These are phyloP conservation scores for Neocrepidodera transversa DNA, from an alignment of 2,888 invertebrate species.

Conservation along the genomic window DNA sequence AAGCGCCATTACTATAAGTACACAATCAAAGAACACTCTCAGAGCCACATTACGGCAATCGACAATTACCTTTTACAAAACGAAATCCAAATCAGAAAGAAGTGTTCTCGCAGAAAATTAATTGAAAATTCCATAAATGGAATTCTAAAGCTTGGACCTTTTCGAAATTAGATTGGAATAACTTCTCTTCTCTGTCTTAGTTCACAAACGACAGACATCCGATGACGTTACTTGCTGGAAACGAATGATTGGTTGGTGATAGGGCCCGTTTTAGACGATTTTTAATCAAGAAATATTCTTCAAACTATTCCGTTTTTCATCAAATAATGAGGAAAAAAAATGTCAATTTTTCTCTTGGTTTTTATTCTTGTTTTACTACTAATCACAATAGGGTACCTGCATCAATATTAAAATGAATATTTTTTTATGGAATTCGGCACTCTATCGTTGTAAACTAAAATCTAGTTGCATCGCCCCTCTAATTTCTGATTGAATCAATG, in stretches of 20 bases:
- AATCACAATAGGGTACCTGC: too few relatives aligned
- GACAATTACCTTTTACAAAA: slow-evolving; percentile 23
- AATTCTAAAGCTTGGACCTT: slow-evolving; percentile 16
- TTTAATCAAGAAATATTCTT: background rate
- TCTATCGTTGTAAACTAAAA: too few relatives aligned
- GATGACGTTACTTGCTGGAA: background rate
- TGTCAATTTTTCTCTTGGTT: too few relatives aligned
- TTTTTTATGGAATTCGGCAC: too few relatives aligned
- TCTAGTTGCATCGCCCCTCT: too few relatives aligned
- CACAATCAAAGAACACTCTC: background rate
- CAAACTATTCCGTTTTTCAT: too few relatives aligned
- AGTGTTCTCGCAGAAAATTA: slow-evolving; percentile 24
- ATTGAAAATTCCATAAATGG: slow-evolving; percentile 32
- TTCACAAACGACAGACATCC: slow-evolving; percentile 1
- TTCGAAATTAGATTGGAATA: slow-evolving; percentile 27
- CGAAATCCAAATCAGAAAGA: slow-evolving; percentile 4
- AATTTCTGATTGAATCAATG: too few relatives aligned
- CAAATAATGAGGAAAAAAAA: too few relatives aligned
- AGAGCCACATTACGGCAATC: background rate
- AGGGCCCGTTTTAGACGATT: background rate
- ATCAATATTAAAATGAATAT: too few relatives aligned
- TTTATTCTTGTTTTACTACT: too few relatives aligned
- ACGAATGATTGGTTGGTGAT: slow-evolving; percentile 1
- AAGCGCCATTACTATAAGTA: slow-evolving; percentile 14
- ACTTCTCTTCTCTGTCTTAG: slow-evolving; percentile 16